Evolutionary conservation across 2,113 vertebrate genomes (phyloP).

Genomic region (Bubo blakistoni): DNA sequence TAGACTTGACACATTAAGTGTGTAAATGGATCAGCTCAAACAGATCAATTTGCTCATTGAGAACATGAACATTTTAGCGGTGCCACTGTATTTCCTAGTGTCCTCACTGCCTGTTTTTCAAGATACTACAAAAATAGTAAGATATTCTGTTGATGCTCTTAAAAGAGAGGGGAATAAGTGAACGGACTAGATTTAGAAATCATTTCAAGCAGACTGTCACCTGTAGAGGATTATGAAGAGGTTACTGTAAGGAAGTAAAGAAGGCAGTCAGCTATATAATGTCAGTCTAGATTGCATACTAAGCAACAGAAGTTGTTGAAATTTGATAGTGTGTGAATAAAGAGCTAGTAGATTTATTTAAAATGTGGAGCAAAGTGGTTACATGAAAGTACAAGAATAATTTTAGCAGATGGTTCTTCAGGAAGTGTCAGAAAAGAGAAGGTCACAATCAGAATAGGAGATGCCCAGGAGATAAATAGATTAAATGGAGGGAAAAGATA

Average conservation of each 20-base stretch:
- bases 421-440: neutral
- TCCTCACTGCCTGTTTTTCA: neutral
- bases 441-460: neutral
- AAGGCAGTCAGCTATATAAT: neutral
- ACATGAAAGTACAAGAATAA: neutral
- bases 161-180: neutral
- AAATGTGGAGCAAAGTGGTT: neutral
- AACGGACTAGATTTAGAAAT: neutral
- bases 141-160: neutral
- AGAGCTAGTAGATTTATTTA: neutral
- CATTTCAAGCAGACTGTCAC: neutral
- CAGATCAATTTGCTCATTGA: neutral
- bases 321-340: neutral
- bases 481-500: neutral
- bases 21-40: neutral
- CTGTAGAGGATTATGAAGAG: neutral
- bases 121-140: neutral
- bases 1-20: neutral
- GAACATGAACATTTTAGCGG: neutral
- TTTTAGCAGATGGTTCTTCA: conserved; percentile 14
- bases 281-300: neutral
- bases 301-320: neutral
- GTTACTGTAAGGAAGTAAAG: neutral
- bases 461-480: neutral
- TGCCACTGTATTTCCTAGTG: neutral